Percentiles rank a stretch among this genome's conserved stretches.
Evolutionary conservation across 2,888 invertebrate species (phyloP).

Genomic region (Actias luna): DNA sequence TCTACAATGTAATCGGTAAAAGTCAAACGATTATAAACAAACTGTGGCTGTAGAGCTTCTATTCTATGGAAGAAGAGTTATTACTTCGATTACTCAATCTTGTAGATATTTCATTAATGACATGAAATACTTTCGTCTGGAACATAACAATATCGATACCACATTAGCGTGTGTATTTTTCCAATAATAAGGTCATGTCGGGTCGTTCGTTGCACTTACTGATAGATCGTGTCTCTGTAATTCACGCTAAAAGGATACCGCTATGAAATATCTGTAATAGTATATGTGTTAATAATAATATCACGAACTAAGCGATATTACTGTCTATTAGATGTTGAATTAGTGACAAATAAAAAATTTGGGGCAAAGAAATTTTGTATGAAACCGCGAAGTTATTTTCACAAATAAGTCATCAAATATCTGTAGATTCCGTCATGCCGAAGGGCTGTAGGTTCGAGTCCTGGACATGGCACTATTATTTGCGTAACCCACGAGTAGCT

Average conservation of each 20-base stretch:
- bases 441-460: no score
- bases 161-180: neutral
- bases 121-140: neutral
- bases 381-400: no score
- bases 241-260: neutral
- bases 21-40: neutral
- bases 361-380: neutral
- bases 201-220: constrained; percentile 5
- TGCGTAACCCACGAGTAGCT: no score
- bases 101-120: neutral
- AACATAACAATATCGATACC: neutral
- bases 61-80: neutral
- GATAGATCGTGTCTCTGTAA: neutral
- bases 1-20: neutral
- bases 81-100: neutral
- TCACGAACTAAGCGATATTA: neutral
- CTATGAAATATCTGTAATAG: neutral
- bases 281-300: neutral
- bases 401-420: no score
- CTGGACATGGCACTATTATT: no score
- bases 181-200: neutral
- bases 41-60: neutral
- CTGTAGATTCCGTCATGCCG: no score
- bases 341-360: neutral
- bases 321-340: neutral